Evolutionary conservation across 2,797 vertebrate genomes (phyloP).

Genomic region (Danio kyathit): DNA sequence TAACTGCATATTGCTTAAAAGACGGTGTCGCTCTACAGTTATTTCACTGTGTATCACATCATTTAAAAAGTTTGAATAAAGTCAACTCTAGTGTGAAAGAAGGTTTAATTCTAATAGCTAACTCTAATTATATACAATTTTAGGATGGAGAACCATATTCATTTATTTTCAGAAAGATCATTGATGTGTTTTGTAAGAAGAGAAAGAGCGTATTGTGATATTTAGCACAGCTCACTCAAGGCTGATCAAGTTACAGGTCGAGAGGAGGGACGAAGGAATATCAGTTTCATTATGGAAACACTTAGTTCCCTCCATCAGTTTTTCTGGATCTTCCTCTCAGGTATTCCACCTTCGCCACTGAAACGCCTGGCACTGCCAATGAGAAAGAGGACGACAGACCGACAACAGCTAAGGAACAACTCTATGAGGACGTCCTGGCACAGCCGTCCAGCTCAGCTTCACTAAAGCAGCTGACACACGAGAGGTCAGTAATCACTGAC

Average conservation of each 20-base stretch:
- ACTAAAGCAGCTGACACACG: slow-evolving; percentile 40
- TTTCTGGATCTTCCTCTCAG: slow-evolving; percentile 64
- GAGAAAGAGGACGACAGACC: slow-evolving; percentile 58
- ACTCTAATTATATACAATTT: background rate
- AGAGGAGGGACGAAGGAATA: slow-evolving; percentile 27
- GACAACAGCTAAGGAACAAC: slow-evolving; percentile 55
- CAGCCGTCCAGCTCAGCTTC: slow-evolving; percentile 46
- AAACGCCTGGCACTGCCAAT: slow-evolving; percentile 49
- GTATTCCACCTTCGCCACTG: slow-evolving; percentile 50
- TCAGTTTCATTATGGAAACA: slow-evolving; percentile 60
- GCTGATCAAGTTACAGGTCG: slow-evolving; percentile 45
- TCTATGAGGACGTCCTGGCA: slow-evolving; percentile 54
- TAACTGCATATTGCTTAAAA: background rate
- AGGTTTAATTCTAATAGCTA: background rate
- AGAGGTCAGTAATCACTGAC: slow-evolving; percentile 69
- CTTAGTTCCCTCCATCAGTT: slow-evolving; percentile 61
- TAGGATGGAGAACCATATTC: background rate
- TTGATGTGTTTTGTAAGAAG: slow-evolving; percentile 44
- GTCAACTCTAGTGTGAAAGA: background rate
- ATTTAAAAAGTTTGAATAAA: background rate
- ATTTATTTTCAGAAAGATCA: background rate
- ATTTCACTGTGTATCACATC: background rate
- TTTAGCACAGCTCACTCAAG: background rate
- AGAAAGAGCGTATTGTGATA: slow-evolving; percentile 34
- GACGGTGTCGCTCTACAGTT: background rate